These are phyloP conservation scores for Diglossa cyanea DNA, from an alignment of 2,797 vertebrate genomes.

Conservation along the genomic window DNA sequence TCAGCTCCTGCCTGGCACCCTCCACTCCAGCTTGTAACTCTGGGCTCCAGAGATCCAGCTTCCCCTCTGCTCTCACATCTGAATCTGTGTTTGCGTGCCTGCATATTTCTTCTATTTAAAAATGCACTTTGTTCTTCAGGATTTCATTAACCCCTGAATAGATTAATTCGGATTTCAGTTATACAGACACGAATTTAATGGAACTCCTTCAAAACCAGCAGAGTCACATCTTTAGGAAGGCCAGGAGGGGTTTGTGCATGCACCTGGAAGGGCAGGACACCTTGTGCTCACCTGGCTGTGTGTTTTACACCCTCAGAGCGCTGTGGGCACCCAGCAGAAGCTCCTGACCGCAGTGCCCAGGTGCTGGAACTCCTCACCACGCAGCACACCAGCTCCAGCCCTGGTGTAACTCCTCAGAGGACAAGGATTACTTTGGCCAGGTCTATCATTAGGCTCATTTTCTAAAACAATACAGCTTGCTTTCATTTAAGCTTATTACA, in stretches of 20 bases:
- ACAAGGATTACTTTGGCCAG: not conserved
- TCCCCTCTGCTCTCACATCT: not conserved
- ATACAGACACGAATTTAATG: not conserved
- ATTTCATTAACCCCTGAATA: slow-evolving; percentile 19
- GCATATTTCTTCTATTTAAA: slow-evolving; percentile 29
- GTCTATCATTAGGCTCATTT: not conserved
- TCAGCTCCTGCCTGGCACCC: not conserved
- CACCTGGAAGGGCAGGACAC: rapidly evolving
- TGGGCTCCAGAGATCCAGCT: not conserved
- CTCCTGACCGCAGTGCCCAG: not conserved
- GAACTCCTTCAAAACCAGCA: not conserved
- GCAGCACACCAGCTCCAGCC: not conserved
- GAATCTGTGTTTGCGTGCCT: not conserved
- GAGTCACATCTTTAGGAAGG: not conserved
- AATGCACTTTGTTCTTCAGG: slow-evolving; percentile 45
- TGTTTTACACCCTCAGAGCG: not conserved
- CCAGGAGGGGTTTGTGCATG: not conserved
- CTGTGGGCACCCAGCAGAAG: not conserved
- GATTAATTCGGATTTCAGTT: not conserved
- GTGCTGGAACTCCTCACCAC: not conserved
- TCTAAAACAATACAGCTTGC: not conserved
- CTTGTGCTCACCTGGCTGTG: not conserved
- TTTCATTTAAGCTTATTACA: not conserved
- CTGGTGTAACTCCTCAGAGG: not conserved
- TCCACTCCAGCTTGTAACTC: not conserved